Conservation (phyloP, 1,140 invertebrate species). For the Drosophila pachea region DNA sequence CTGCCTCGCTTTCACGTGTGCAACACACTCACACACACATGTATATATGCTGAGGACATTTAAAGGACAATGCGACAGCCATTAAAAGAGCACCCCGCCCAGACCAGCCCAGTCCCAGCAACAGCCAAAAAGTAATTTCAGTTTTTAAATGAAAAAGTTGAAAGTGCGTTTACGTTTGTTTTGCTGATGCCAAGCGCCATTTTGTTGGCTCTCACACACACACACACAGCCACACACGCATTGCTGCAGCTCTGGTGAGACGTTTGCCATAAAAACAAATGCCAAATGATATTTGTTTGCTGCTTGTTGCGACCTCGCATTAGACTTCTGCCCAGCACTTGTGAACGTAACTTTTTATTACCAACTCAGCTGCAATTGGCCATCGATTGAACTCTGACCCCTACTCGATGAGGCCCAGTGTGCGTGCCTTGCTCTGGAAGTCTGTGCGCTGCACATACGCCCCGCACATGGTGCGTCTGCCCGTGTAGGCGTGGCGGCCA, state of each 20-base stretch:
- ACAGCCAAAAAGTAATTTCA: constrained; percentile 68
- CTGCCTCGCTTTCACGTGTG: constrained; percentile 27
- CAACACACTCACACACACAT: constrained; percentile 39
- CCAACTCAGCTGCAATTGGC: constrained; percentile 43
- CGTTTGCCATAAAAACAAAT: constrained; percentile 70
- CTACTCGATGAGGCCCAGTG: constrained; percentile 79
- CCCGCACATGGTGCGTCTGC: constrained; percentile 81
- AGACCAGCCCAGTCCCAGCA: not conserved
- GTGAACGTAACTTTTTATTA: constrained; percentile 70
- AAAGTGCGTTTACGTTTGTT: constrained; percentile 63
- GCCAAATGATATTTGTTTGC: constrained; percentile 64
- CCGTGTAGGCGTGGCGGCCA: constrained; percentile 84
- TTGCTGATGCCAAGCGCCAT: constrained; percentile 28
- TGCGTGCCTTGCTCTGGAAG: constrained; percentile 81
- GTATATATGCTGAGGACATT: constrained; percentile 68
- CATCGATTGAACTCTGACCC: constrained; percentile 8
- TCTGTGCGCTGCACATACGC: constrained; percentile 83
- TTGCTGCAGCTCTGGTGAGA: constrained; percentile 36
- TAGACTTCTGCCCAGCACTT: constrained; percentile 63
- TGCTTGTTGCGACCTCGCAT: constrained; percentile 46
- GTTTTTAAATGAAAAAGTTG: constrained; percentile 76
- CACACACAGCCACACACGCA: constrained; percentile 29
- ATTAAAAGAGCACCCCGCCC: constrained; percentile 47
- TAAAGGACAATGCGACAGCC: constrained; percentile 65
- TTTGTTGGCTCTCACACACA: constrained; percentile 48